These are phyloP conservation scores for Hydrotaea cyrtoneurina DNA, from an alignment of 2,888 invertebrate genomes.

Conservation along the genomic window DNA sequence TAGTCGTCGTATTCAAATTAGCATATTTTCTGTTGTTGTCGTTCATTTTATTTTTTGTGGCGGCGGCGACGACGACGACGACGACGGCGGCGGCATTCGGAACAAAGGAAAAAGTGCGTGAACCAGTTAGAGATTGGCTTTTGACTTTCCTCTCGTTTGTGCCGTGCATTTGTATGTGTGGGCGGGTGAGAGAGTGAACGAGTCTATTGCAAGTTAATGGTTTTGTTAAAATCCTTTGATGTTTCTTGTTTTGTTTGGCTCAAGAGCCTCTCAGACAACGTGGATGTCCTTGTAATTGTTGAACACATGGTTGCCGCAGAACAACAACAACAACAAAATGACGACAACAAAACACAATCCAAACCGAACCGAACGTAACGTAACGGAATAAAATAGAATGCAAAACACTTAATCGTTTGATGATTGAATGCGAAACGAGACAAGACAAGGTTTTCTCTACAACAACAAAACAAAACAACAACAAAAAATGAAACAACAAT, in stretches of 20 bases:
- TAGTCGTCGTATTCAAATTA: conserved; percentile 70
- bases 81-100: neutral
- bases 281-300: conserved; percentile 68
- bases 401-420: conserved; percentile 67
- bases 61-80: no score
- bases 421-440: conserved; percentile 57
- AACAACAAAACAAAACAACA: neutral
- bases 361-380: neutral
- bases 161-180: conserved; percentile 39
- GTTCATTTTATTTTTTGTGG: conserved; percentile 5
- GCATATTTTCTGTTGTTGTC: conserved; percentile 71
- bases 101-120: conserved; percentile 69
- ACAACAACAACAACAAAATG: neutral
- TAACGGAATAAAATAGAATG: conserved; percentile 36
- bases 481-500: conserved; percentile 34
- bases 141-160: conserved; percentile 29
- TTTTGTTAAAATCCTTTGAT: conserved; percentile 73
- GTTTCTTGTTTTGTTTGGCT: conserved; percentile 68
- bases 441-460: conserved; percentile 47
- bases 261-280: conserved; percentile 63
- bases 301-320: conserved; percentile 53
- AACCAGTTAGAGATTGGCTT: conserved; percentile 60
- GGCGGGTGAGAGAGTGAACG: conserved; percentile 61
- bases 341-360: neutral
- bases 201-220: conserved; percentile 58